Percentiles rank a stretch among this genome's conserved stretches.
phyloP scores from a whole-genome alignment of 2,888 invertebrate species.

The Calameuta pallipes region DNA sequence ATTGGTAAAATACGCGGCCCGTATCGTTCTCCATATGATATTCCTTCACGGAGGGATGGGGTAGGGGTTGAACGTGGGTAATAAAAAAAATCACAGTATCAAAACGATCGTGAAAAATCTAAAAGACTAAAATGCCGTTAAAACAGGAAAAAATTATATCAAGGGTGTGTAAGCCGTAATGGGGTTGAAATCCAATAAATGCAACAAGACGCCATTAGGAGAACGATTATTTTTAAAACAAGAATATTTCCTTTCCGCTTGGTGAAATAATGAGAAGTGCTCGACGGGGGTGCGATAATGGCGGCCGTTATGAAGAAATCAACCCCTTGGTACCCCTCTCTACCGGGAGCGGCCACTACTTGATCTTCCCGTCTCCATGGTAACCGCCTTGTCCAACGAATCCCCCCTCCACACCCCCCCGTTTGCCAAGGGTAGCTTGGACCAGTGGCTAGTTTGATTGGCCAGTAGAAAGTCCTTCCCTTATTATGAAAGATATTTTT shows the following conservation, averaged over 20 bases:
- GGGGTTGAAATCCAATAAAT: constrained; percentile 33
- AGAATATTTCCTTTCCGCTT: constrained; percentile 54
- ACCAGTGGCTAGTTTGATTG: no score
- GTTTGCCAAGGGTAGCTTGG: constrained; percentile 10
- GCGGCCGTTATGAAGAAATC: constrained; percentile 66
- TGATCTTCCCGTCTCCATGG: constrained; percentile 55
- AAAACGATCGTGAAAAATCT: neutral
- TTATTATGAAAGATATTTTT: constrained; percentile 47
- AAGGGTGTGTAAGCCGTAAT: neutral
- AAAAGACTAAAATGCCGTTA: neutral
- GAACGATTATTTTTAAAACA: constrained; percentile 56
- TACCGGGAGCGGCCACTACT: constrained; percentile 37
- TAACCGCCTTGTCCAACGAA: constrained; percentile 61
- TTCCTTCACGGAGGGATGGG: neutral
- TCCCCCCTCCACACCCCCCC: constrained; percentile 22
- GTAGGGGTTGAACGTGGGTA: no score
- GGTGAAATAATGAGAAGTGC: constrained; percentile 55
- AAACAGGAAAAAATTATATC: neutral
- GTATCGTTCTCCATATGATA: constrained; percentile 1
- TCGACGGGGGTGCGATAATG: constrained; percentile 51
- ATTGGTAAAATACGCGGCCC: neutral
- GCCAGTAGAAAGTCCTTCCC: constrained; percentile 20
- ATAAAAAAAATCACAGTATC: no score
- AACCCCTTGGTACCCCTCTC: constrained; percentile 39
- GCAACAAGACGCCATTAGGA: constrained; percentile 56